Evolutionary conservation across 2,888 invertebrate species (phyloP), one percentile per base, ranked within the genome.

Genomic region (Pristionchus arcanus): DNA sequence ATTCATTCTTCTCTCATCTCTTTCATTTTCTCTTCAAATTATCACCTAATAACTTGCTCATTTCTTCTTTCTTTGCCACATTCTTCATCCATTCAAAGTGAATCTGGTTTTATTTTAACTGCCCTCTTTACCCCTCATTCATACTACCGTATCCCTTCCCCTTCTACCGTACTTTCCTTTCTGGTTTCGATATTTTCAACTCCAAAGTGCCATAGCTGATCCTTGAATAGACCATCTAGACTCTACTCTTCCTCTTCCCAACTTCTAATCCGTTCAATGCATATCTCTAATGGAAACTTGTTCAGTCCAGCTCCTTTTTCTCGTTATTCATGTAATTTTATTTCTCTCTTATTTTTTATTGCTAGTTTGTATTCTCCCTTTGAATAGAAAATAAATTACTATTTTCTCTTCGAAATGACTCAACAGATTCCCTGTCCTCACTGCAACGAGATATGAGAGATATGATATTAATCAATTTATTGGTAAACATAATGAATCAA

Each of bases 61-160:
- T 81, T 25, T 81, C 13, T 37, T 81, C 34, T 42, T 37, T 49
- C 81, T 81, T 81, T 81, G 49, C 81, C 81, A 81, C 81, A 81
- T 21, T 74, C 63, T 71, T 71, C 34, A 16, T 71, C 34, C 71
- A 71, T 71, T 34, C 71, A 71, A 71, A 71, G 16, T 37, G 42
- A 81, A 81, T 81, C 81, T 81, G 81, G 81, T 81, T 42, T 13
- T n/a, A 42, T n/a, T 13, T n/a, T 25, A 25, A 71, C 81, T 81
- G 81, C 81, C 81, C 81, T 74, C n/a, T 5, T 49, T 37, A 9
- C 25, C 42, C 81, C 34, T 81, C 42, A 37, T 42, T 49, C 49
- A 81, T 81, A 49, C 81, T 81, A 81, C 81, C 81, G 81, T 81
- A 81, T 49, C 81, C 81, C 37, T 81, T 25, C 31, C 34, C 28